These are phyloP conservation scores for Bathynomus jamesi DNA, from an alignment of 1,140 invertebrate species.

Conservation along the genomic window DNA sequence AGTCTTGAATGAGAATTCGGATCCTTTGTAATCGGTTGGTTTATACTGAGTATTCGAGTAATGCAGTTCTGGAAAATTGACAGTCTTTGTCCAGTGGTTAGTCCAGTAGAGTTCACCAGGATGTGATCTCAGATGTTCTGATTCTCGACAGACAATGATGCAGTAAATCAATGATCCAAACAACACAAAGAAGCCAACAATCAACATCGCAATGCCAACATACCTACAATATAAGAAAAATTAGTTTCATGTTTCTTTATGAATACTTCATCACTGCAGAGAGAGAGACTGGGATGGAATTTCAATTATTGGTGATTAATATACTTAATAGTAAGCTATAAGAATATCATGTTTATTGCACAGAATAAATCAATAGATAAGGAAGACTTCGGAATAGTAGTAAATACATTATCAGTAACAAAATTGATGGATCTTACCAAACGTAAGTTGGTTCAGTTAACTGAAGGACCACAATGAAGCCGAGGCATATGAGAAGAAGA, in stretches of 20 bases:
- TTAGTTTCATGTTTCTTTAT: no score
- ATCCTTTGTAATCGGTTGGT: slow-evolving; percentile 32
- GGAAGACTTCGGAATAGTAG: not conserved
- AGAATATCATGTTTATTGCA: no score
- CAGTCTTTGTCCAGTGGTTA: slow-evolving; percentile 75
- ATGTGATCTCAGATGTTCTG: slow-evolving; percentile 54
- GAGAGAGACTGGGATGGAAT: no score
- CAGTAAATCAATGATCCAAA: slow-evolving; percentile 77
- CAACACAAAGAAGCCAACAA: slow-evolving; percentile 74
- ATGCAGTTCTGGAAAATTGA: slow-evolving; percentile 65
- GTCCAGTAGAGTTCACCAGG: slow-evolving; percentile 77
- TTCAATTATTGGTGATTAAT: no score
- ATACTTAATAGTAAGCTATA: slow-evolving; percentile 4
- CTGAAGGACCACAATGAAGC: slow-evolving; percentile 80
- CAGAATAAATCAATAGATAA: no score
- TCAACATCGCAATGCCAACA: slow-evolving; percentile 71
- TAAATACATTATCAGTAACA: slow-evolving; percentile 1
- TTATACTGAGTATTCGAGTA: slow-evolving; percentile 49
- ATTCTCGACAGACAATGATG: slow-evolving; percentile 62
- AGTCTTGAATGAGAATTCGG: slow-evolving; percentile 35
- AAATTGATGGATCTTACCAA: slow-evolving; percentile 53
- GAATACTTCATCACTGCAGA: no score
- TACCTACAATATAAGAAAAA: slow-evolving; percentile 54
- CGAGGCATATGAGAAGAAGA: slow-evolving; percentile 73
- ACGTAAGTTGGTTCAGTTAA: slow-evolving; percentile 76